These are phyloP conservation scores for Nematolebias whitei DNA, from an alignment of 2,113 vertebrate species.

Conservation along the genomic window DNA sequence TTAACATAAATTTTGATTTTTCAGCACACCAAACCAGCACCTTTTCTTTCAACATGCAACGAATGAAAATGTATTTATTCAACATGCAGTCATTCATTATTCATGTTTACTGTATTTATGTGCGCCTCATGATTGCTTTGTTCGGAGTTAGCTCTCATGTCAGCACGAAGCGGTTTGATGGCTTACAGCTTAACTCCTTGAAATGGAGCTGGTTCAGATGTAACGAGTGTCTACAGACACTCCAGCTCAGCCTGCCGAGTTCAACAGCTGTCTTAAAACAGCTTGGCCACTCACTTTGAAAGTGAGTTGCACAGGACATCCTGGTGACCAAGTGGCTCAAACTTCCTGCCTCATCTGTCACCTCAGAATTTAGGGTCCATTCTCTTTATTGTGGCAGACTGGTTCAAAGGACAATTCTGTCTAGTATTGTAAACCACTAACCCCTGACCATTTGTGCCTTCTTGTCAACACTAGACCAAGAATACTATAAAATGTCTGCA, in stretches of 20 bases:
- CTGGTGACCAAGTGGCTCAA: constrained; percentile 67
- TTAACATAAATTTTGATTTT: constrained; percentile 71
- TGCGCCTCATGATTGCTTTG: constrained; percentile 57
- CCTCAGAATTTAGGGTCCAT: constrained; percentile 53
- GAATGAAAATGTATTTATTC: constrained; percentile 67
- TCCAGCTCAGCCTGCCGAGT: constrained; percentile 21
- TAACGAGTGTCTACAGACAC: constrained; percentile 48
- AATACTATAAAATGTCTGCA: constrained; percentile 15
- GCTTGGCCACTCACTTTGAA: constrained; percentile 60
- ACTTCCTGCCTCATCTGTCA: constrained; percentile 69
- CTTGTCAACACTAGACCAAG: constrained; percentile 41
- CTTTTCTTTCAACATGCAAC: constrained; percentile 56
- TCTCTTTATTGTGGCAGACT: constrained; percentile 37
- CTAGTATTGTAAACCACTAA: constrained; percentile 57
- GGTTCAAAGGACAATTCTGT: constrained; percentile 46
- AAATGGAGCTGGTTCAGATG: constrained; percentile 45
- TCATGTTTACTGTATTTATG: constrained; percentile 64
- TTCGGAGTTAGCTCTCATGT: constrained; percentile 63
- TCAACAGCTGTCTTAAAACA: constrained; percentile 44
- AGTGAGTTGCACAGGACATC: constrained; percentile 71
- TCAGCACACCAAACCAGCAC: constrained; percentile 39
- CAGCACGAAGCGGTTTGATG: constrained; percentile 38
- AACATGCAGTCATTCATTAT: constrained; percentile 69
- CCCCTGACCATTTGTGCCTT: constrained; percentile 62
- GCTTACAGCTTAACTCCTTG: constrained; percentile 54